These are phyloP conservation scores for Ia io DNA, from an alignment of 2,113 vertebrate species.

Conservation along the genomic window DNA sequence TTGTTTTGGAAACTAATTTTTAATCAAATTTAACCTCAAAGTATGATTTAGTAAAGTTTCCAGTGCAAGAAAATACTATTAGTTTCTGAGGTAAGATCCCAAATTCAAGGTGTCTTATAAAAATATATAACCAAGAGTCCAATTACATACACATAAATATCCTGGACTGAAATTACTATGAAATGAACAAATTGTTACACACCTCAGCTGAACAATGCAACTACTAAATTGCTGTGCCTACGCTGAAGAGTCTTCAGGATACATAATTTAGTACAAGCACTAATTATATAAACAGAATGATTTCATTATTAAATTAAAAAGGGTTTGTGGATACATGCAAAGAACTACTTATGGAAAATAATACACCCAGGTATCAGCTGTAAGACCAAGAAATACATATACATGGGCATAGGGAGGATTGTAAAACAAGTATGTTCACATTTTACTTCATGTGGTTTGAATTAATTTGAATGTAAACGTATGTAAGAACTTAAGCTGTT, in stretches of 20 bases:
- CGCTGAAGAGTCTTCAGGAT: not conserved
- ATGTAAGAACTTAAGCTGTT: not conserved
- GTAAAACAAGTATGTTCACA: slow-evolving; percentile 30
- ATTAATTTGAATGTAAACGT: not conserved
- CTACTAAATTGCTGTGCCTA: not conserved
- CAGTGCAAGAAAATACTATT: not conserved
- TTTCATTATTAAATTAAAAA: not conserved
- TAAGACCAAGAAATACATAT: not conserved
- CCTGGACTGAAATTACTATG: not conserved
- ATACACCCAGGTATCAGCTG: not conserved
- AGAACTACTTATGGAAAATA: not conserved
- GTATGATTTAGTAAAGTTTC: not conserved
- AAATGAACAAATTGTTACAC: not conserved
- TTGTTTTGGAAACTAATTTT: not conserved
- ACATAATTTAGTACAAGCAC: not conserved
- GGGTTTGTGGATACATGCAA: not conserved
- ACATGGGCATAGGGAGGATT: not conserved
- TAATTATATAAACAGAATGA: not conserved
- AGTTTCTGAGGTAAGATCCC: not conserved
- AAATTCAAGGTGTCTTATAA: slow-evolving; percentile 10
- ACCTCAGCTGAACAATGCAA: not conserved
- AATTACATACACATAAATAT: not conserved
- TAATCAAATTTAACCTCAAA: not conserved
- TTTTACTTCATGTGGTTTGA: not conserved
- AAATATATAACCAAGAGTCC: not conserved